These are phyloP conservation scores for Cottus gobio DNA, from an alignment of 2,113 vertebrate species.

Conservation along the genomic window DNA sequence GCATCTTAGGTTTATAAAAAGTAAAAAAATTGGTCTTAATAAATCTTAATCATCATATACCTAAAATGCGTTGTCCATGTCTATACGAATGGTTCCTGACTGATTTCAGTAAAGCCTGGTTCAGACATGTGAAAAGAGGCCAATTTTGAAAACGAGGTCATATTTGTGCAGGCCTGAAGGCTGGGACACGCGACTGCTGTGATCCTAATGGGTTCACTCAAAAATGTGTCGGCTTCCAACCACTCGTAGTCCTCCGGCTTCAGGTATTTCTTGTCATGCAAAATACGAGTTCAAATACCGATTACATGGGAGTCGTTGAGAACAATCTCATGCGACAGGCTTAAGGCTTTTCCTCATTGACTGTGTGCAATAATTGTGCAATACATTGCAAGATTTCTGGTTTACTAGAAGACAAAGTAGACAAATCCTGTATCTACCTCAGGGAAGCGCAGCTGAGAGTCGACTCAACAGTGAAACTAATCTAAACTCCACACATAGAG, in stretches of 20 bases:
- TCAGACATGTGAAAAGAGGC: conserved; percentile 41
- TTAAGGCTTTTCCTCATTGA: neutral
- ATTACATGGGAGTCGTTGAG: neutral
- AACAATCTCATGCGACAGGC: neutral
- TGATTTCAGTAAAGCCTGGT: conserved; percentile 24
- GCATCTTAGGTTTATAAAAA: neutral
- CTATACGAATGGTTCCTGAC: neutral
- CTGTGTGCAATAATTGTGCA: neutral
- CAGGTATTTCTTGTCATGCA: conserved; percentile 29
- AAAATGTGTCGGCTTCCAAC: conserved; percentile 54
- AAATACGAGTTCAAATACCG: conserved; percentile 11
- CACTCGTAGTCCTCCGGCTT: conserved; percentile 4
- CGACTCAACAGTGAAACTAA: neutral
- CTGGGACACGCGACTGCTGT: conserved; percentile 35
- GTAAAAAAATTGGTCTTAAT: neutral
- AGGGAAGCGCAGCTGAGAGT: neutral
- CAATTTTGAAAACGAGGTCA: conserved; percentile 58
- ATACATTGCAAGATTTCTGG: neutral
- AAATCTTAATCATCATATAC: neutral
- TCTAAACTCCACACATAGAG: neutral
- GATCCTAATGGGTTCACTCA: conserved; percentile 51
- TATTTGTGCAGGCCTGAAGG: conserved; percentile 51
- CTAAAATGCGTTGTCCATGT: neutral
- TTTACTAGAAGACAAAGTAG: neutral
- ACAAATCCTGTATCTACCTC: neutral